Conservation (phyloP, 1,140 invertebrate species). For the Spodoptera frugiperda region DNA sequence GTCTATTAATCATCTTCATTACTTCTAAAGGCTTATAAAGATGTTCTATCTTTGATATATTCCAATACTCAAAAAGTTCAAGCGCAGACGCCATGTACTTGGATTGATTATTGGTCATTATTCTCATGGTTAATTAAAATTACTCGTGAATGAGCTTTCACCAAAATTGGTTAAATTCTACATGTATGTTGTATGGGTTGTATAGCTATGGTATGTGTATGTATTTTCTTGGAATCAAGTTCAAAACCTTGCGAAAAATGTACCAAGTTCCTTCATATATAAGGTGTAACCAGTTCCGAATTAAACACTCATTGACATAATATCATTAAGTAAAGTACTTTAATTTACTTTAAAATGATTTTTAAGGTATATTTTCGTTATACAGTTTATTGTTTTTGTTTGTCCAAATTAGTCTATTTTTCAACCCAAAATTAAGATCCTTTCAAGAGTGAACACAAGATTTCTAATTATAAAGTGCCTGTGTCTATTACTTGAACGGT, state of each 20-base stretch:
- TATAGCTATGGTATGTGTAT: not conserved
- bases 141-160: not conserved
- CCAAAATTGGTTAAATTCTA: not conserved
- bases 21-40: too few species aligned
- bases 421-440: not conserved
- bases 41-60: too few species aligned
- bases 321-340: not conserved
- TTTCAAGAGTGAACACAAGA: too few species aligned
- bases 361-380: conserved; percentile 11
- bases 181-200: too few species aligned
- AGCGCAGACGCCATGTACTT: too few species aligned
- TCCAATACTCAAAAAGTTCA: not conserved
- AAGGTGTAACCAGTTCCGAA: conserved; percentile 1
- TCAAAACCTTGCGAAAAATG: conserved; percentile 30
- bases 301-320: not conserved
- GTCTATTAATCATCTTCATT: too few species aligned
- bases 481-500: too few species aligned
- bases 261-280: conserved; percentile 22
- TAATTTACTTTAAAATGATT: not conserved
- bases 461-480: too few species aligned
- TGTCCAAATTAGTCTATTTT: too few species aligned
- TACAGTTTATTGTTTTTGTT: too few species aligned
- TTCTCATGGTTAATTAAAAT: not conserved
- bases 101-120: too few species aligned
- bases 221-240: conserved; percentile 27